These are phyloP conservation scores for Pristiophorus japonicus DNA, from an alignment of 2,113 vertebrate genomes.

Conservation along the genomic window DNA sequence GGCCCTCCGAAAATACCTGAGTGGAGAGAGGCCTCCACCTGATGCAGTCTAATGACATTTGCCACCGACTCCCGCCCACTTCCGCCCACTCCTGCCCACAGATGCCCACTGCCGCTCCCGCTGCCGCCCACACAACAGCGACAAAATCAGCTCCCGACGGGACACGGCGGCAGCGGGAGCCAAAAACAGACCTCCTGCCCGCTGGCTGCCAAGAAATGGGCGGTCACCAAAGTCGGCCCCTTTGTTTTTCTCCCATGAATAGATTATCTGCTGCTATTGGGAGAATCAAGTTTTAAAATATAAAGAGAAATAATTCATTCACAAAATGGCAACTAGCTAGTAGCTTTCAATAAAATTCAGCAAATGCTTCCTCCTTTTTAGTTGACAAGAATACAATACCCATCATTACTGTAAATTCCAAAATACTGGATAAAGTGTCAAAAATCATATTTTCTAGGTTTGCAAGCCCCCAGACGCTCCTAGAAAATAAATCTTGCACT, in stretches of 20 bases:
- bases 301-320: background rate
- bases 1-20: too few species aligned
- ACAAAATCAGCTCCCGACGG: too few species aligned
- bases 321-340: background rate
- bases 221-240: too few species aligned
- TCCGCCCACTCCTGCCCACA: too few species aligned
- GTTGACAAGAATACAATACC: background rate
- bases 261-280: background rate
- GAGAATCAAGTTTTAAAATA: background rate
- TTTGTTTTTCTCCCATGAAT: background rate
- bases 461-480: background rate
- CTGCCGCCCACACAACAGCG: too few species aligned
- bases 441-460: background rate
- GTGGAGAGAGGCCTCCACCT: too few species aligned
- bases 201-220: too few species aligned
- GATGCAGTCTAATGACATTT: too few species aligned
- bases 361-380: background rate
- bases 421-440: background rate
- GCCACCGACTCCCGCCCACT: too few species aligned
- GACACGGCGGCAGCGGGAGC: too few species aligned
- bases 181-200: too few species aligned
- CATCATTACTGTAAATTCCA: background rate
- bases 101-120: too few species aligned
- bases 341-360: background rate
- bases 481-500: background rate